Evolutionary conservation across 2,888 invertebrate species (phyloP).

Genomic region (Cheilosia vernalis): DNA sequence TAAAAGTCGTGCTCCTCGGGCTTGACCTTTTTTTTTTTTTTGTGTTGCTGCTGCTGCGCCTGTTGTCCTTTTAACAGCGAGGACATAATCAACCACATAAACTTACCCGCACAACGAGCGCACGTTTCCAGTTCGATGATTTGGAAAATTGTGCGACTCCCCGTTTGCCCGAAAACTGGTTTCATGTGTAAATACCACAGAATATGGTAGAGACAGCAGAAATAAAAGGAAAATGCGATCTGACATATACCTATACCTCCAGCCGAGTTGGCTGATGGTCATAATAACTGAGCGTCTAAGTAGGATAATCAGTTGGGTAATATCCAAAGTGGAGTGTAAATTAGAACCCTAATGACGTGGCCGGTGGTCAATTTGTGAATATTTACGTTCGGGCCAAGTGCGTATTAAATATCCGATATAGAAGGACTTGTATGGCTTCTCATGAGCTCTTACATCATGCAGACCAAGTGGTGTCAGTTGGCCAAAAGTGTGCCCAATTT

Average conservation of each 20-base stretch:
- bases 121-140: constrained; percentile 71
- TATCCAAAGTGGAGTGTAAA: constrained; percentile 63
- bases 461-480: constrained; percentile 64
- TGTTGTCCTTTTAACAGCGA: constrained; percentile 37
- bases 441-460: constrained; percentile 53
- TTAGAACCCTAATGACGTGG: constrained; percentile 64
- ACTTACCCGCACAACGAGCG: constrained; percentile 66
- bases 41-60: neutral
- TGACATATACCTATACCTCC: neutral
- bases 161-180: constrained; percentile 51
- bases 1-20: constrained; percentile 67
- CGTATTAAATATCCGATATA: constrained; percentile 55
- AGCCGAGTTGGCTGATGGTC: constrained; percentile 7
- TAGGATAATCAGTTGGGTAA: constrained; percentile 62
- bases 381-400: constrained; percentile 41
- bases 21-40: constrained; percentile 34
- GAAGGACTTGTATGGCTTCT: constrained; percentile 56
- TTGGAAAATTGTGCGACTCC: constrained; percentile 70
- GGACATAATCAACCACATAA: constrained; percentile 58
- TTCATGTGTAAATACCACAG: constrained; percentile 61
- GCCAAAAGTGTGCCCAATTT: constrained; percentile 73
- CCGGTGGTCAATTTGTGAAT: constrained; percentile 67
- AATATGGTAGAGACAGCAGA: neutral
- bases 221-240: neutral
- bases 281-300: constrained; percentile 48